Conservation (phyloP, 2,113 vertebrate genomes). For the Leptocoma aspasia region DNA sequence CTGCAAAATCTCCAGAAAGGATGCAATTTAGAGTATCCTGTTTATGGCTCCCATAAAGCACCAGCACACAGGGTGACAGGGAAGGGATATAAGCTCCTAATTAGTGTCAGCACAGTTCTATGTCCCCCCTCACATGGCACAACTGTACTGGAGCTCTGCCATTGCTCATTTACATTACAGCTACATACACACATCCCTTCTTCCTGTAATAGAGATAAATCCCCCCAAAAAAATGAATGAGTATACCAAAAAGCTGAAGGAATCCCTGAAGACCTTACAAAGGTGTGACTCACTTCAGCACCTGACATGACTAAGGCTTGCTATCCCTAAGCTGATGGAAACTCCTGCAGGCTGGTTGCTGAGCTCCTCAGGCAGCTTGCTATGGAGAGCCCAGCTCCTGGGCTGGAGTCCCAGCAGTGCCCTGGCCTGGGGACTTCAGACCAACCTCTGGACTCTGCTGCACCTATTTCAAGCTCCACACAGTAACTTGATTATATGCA, state of each 20-base stretch:
- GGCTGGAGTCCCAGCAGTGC: not conserved
- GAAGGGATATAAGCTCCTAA: not conserved
- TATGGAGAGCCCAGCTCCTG: not conserved
- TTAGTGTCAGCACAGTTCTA: not conserved
- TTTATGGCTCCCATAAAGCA: not conserved
- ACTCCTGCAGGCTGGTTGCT: not conserved
- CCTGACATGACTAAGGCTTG: not conserved
- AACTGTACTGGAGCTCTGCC: not conserved
- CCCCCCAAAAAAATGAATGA: not conserved
- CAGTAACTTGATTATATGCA: not conserved
- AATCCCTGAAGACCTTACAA: not conserved
- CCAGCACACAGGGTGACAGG: not conserved
- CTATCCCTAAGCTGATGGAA: not conserved
- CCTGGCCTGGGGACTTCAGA: not conserved
- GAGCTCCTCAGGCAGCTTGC: not conserved
- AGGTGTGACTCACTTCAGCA: not conserved
- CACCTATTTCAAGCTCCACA: not conserved
- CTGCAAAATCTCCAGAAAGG: not conserved
- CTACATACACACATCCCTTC: not conserved
- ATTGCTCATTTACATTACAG: not conserved
- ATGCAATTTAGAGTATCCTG: not conserved
- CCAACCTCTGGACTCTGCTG: not conserved
- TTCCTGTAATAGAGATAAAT: not conserved
- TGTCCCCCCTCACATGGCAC: not conserved
- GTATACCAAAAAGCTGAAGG: not conserved